Evolutionary conservation across 2,888 invertebrate genomes (phyloP).

Genomic region (Aquatica leii): DNA sequence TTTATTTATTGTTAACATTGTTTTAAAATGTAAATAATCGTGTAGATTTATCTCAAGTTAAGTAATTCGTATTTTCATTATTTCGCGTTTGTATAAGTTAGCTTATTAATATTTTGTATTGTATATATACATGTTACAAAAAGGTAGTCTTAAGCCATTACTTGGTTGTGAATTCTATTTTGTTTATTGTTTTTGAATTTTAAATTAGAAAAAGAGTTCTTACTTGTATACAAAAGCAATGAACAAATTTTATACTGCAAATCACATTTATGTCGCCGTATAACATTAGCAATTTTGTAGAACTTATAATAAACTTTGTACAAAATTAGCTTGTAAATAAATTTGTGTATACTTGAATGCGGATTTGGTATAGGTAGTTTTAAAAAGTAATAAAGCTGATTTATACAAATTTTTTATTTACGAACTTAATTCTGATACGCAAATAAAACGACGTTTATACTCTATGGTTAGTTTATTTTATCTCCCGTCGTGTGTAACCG

Average conservation of each 20-base stretch:
- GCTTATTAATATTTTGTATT: constrained; percentile 28
- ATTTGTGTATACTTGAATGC: constrained; percentile 44
- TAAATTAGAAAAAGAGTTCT: neutral
- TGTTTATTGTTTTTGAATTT: constrained; percentile 26
- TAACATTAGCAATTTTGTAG: constrained; percentile 14
- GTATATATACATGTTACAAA: constrained; percentile 27
- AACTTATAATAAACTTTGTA: constrained; percentile 18
- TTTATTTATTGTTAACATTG: constrained; percentile 38
- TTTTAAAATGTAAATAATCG: constrained; percentile 34
- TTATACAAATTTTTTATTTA: constrained; percentile 25
- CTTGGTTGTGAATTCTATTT: constrained; percentile 34
- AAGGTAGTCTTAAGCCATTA: constrained; percentile 26
- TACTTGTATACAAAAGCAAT: constrained; percentile 23
- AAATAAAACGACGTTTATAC: too few relatives aligned
- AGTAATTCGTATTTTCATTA: constrained; percentile 14
- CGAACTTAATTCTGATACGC: too few relatives aligned
- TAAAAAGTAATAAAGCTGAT: constrained; percentile 41
- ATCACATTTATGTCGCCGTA: constrained; percentile 27
- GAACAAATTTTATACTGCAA: constrained; percentile 22
- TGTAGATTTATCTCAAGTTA: constrained; percentile 32
- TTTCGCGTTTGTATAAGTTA: constrained; percentile 15
- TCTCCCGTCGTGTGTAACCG: too few relatives aligned
- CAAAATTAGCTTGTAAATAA: constrained; percentile 33
- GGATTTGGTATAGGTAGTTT: constrained; percentile 45
- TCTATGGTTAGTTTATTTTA: too few relatives aligned